phyloP scores from a whole-genome alignment of 2,888 invertebrate genomes.

The Agrochola lota region DNA sequence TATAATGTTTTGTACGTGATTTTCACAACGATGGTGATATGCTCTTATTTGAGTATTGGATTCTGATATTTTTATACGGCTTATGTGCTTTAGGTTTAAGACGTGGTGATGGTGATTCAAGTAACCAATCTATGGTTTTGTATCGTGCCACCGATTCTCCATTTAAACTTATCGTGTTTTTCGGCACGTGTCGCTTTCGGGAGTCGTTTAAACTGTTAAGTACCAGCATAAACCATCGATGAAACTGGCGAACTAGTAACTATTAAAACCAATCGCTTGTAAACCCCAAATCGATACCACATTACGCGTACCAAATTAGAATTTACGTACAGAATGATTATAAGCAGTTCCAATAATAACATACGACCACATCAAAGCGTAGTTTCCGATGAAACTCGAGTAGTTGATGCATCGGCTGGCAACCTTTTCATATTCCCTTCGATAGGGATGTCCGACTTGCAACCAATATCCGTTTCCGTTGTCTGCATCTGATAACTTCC shows the following conservation, averaged over 20 bases:
- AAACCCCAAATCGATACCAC: conserved; percentile 35
- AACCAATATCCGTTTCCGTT: conserved; percentile 74
- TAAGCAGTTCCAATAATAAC: conserved; percentile 24
- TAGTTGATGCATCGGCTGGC: conserved; percentile 5
- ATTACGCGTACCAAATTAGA: conserved; percentile 39
- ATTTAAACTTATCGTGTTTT: background rate
- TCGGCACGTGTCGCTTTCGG: conserved; percentile 1
- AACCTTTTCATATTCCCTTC: conserved; percentile 26
- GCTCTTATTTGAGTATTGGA: conserved; percentile 15
- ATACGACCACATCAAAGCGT: conserved; percentile 5
- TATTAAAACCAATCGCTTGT: conserved; percentile 42
- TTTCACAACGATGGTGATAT: conserved; percentile 31
- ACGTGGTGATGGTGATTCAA: background rate
- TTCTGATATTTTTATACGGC: conserved; percentile 13
- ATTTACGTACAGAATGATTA: conserved; percentile 11
- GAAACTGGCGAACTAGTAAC: conserved; percentile 14
- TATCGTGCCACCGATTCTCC: background rate
- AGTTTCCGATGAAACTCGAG: conserved; percentile 24
- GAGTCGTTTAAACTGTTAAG: conserved; percentile 12
- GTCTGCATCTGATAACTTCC: conserved; percentile 61
- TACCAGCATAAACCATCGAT: conserved; percentile 3
- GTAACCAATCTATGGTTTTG: background rate
- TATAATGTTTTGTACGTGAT: conserved; percentile 56
- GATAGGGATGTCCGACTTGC: conserved; percentile 64
- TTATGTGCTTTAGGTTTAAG: conserved; percentile 20